phyloP scores from a whole-genome alignment of 2,113 vertebrate species.

The Pollimyrus isidori region DNA sequence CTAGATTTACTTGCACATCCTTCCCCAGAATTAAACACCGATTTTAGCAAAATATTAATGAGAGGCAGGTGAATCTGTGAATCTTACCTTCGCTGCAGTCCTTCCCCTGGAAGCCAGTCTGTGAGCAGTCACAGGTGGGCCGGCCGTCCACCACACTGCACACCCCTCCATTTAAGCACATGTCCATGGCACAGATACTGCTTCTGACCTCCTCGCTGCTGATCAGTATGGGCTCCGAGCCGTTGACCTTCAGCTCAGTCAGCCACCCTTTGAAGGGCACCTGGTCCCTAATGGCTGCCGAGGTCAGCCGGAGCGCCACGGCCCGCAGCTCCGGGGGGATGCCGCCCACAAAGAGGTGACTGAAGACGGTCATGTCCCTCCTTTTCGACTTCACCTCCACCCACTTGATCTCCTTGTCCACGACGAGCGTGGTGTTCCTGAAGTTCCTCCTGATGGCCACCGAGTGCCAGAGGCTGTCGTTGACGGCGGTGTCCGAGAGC shows the following conservation, averaged over 20 bases:
- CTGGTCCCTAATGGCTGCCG: slow-evolving; percentile 74
- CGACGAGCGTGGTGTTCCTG: slow-evolving; percentile 88
- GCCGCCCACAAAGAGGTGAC: slow-evolving; percentile 85
- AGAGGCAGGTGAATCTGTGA: slow-evolving; percentile 44
- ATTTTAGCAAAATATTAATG: slow-evolving; percentile 12
- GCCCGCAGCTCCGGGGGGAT: slow-evolving; percentile 81
- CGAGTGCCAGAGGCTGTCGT: slow-evolving; percentile 85
- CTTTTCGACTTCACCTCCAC: slow-evolving; percentile 94
- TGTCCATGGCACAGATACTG: slow-evolving; percentile 68
- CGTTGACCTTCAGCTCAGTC: slow-evolving; percentile 78
- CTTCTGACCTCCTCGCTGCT: slow-evolving; percentile 79
- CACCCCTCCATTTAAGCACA: slow-evolving; percentile 91
- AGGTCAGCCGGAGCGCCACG: slow-evolving; percentile 78
- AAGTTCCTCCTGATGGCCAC: slow-evolving; percentile 86
- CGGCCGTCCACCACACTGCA: slow-evolving; percentile 89
- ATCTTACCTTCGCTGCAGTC: slow-evolving; percentile 99
- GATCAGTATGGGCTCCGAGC: slow-evolving; percentile 60
- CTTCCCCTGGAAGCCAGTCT: slow-evolving; percentile 91
- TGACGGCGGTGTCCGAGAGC: slow-evolving; percentile 78
- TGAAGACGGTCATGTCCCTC: slow-evolving; percentile 97
- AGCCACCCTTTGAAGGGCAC: slow-evolving; percentile 89
- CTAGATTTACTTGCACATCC: background rate
- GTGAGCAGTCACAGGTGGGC: slow-evolving; percentile 88
- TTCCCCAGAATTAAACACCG: background rate
- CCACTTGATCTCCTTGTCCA: slow-evolving; percentile 83